Percentiles rank a stretch among this genome's conserved stretches.
Evolutionary conservation across 92 coral and sea anemone species (phyloP).

Genomic region (Zoanthus solanderi): DNA sequence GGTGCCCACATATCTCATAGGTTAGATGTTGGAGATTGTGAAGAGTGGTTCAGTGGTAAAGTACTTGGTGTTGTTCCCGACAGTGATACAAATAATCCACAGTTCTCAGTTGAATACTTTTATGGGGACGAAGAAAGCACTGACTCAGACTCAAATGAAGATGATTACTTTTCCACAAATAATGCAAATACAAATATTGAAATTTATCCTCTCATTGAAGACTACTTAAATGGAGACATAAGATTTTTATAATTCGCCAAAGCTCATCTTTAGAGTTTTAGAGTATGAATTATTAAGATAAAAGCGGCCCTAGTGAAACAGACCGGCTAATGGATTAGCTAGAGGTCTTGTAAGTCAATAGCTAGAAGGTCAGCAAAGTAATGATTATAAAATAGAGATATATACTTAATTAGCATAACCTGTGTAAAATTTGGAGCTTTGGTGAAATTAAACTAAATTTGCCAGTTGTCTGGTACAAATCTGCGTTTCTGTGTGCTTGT

Average conservation of each 20-base stretch:
- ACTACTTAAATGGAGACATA: conserved; percentile 20
- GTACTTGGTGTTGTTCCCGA: conserved; percentile 25
- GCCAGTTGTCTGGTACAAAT: conserved; percentile 3
- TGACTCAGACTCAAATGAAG: conserved; percentile 17
- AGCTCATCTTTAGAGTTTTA: conserved; percentile 5
- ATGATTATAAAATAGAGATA: conserved; percentile 6
- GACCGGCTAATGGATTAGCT: conserved; percentile 21
- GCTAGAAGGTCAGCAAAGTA: conserved; percentile 14
- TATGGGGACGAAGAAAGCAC: background rate
- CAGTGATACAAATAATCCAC: conserved; percentile 30
- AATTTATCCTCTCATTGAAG: conserved; percentile 29
- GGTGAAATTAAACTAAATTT: conserved; percentile 12
- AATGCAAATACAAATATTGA: conserved; percentile 8
- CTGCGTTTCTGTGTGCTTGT: conserved; percentile 2
- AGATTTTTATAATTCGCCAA: conserved; percentile 15
- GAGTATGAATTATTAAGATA: background rate
- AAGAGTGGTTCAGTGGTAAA: conserved; percentile 33
- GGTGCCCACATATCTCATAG: conserved; percentile 27
- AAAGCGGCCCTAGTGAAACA: conserved; percentile 22
- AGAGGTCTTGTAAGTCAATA: conserved; percentile 15
- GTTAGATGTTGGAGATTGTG: conserved; percentile 25
- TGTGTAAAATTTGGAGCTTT: conserved; percentile 15
- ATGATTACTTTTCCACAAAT: background rate
- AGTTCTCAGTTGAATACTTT: conserved; percentile 27
- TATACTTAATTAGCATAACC: conserved; percentile 15